Evolutionary conservation across 2,113 vertebrate species (phyloP), one percentile per base, ranked within the genome.

Genomic region (Microtus oregoni): DNA sequence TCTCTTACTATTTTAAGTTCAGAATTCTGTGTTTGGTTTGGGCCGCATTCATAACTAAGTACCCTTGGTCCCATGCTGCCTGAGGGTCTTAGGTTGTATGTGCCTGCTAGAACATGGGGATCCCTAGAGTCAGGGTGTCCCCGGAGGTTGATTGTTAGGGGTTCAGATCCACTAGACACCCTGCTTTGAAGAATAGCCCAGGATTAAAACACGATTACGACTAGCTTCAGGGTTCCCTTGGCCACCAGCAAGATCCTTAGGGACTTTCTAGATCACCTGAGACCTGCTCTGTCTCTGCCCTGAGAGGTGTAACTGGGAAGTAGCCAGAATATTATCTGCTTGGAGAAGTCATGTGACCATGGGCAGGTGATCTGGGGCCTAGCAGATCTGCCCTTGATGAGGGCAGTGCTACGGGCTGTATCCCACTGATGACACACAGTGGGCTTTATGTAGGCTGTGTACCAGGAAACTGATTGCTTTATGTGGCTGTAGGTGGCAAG

Each of bases 381-480:
- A 12, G 50, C 78, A 28, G 10, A 15, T 87, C n/a, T 58, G 79
- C 3, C 63, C 28, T 44, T 32, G 30, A 8, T 17, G 6, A 50
- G 28, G 41, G 14, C 0, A 15, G n/a, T 17, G 41, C 19, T 38
- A 15, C 0, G 0, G 32, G 35, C 20, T 7, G 28, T 32, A 7
- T 22, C 28, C n/a, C 11, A 1, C 20, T n/a, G 4, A 28, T 65
- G 47, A 70, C 13, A 28, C 41, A 32, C 17, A 0, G 14, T 24
- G 86, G 63, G 30, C 47, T 92, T 52, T 1, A 3, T 35, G 17
- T 11, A 12, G 65, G 79, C 12, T 28, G n/a, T n/a, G 41, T 0
- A 28, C n/a, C 41, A 20, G 15, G 79, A 38, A 17, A 0, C 41
- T 32, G 15, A 52, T 38, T 55, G 63, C 47, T 30, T 3, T 58